A percentile compares a stretch with the other conserved stretches of the same genome.
phyloP scores from a whole-genome alignment of 2,888 invertebrate genomes.

The Oligia latruncula region DNA sequence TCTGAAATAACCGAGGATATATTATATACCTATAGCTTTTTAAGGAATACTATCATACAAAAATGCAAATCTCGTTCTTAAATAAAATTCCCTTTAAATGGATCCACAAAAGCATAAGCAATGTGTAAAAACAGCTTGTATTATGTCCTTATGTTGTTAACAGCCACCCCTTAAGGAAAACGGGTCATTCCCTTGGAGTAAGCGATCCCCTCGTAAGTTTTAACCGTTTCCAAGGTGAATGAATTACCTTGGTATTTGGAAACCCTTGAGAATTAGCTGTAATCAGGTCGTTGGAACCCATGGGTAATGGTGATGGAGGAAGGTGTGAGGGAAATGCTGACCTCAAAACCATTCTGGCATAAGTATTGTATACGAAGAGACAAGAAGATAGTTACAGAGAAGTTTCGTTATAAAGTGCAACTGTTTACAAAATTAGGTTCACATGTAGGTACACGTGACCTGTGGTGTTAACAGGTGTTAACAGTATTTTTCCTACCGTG shows the following conservation, averaged over 20 bases:
- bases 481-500: not conserved
- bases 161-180: slow-evolving; percentile 57
- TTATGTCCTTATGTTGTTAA: slow-evolving; percentile 60
- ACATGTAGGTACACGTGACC: not conserved
- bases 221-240: slow-evolving; percentile 41
- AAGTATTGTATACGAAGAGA: not conserved
- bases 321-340: slow-evolving; percentile 26
- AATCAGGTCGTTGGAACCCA: slow-evolving; percentile 33
- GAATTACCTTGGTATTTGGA: slow-evolving; percentile 39
- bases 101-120: slow-evolving; percentile 22
- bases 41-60: not conserved
- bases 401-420: not conserved
- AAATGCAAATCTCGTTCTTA: slow-evolving; percentile 13
- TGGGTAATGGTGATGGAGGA: slow-evolving; percentile 36
- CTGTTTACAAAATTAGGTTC: not conserved
- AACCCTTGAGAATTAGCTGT: slow-evolving; percentile 47
- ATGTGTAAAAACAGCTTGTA: slow-evolving; percentile 45
- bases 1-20: not conserved
- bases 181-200: slow-evolving; percentile 47
- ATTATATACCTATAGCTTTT: not conserved
- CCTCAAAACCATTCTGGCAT: not conserved
- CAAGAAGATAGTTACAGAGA: not conserved
- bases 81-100: slow-evolving; percentile 9
- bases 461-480: not conserved
- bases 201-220: slow-evolving; percentile 58